Percentiles rank a stretch among this genome's conserved stretches.
These are phyloP conservation scores for Streptopelia turtur DNA, from an alignment of 2,797 vertebrate species.

Conservation along the genomic window DNA sequence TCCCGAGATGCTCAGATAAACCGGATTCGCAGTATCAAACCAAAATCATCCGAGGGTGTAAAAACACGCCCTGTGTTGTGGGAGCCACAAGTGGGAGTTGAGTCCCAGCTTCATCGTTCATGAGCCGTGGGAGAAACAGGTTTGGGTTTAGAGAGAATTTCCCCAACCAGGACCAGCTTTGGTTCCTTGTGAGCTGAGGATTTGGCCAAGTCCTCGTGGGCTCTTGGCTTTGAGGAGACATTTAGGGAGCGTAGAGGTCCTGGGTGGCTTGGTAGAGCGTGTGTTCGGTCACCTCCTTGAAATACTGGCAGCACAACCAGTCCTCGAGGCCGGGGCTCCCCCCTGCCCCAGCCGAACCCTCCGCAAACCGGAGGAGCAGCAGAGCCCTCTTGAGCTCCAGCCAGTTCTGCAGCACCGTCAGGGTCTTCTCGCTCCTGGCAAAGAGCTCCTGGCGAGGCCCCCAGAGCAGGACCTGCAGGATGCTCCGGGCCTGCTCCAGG, in stretches of 20 bases:
- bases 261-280: constrained; percentile 53
- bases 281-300: constrained; percentile 73
- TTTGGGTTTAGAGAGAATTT: neutral
- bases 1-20: neutral
- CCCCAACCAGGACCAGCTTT: neutral
- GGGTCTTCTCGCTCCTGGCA: constrained; percentile 26
- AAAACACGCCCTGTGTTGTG: neutral
- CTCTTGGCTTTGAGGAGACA: neutral
- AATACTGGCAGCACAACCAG: constrained; percentile 82
- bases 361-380: constrained; percentile 82
- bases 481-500: constrained; percentile 45
- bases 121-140: no score
- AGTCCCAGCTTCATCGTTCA: neutral
- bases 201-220: accelerated
- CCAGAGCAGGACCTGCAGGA: constrained; percentile 87
- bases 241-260: constrained; percentile 51
- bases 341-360: constrained; percentile 37
- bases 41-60: neutral
- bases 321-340: constrained; percentile 77
- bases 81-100: neutral
- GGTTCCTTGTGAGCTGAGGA: neutral
- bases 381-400: constrained; percentile 79
- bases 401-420: constrained; percentile 76
- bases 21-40: neutral
- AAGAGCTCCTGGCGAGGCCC: constrained; percentile 77